phyloP scores from a whole-genome alignment of 2,113 vertebrate genomes.

The Notothenia rossii region DNA sequence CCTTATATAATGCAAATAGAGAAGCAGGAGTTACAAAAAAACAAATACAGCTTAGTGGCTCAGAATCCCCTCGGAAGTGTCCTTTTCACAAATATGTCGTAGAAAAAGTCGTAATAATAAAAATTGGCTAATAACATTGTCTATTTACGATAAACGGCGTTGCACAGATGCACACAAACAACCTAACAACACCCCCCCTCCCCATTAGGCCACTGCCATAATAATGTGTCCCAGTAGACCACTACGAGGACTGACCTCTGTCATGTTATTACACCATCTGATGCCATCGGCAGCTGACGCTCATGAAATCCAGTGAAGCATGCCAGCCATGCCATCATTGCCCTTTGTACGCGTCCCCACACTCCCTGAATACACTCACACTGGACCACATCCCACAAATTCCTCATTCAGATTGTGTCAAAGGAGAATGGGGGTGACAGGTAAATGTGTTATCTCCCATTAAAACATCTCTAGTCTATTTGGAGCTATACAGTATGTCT shows the following conservation, averaged over 20 bases:
- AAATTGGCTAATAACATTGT: neutral
- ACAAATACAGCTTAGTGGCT: too few species aligned
- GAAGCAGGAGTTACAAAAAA: too few species aligned
- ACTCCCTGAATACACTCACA: conserved; percentile 39
- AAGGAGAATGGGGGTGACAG: conserved; percentile 35
- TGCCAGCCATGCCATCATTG: conserved; percentile 66
- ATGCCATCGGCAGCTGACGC: conserved; percentile 67
- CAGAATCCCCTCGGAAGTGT: neutral
- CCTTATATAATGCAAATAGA: too few species aligned
- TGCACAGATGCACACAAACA: conserved; percentile 14
- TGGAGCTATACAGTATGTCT: neutral
- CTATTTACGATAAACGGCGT: neutral
- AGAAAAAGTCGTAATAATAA: neutral
- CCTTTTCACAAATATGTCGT: neutral
- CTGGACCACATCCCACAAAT: conserved; percentile 29
- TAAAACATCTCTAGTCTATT: neutral
- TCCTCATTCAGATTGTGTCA: conserved; percentile 9
- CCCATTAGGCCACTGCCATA: conserved; percentile 17
- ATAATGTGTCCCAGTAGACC: conserved; percentile 13
- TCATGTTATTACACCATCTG: conserved; percentile 63
- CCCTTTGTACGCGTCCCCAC: conserved; percentile 57
- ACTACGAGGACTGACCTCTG: conserved; percentile 50
- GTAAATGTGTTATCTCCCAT: conserved; percentile 37
- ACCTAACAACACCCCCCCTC: neutral
- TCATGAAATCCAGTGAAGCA: conserved; percentile 57